Evolutionary conservation across 1,140 invertebrate species (phyloP).

Genomic region (Antheraea pernyi): DNA sequence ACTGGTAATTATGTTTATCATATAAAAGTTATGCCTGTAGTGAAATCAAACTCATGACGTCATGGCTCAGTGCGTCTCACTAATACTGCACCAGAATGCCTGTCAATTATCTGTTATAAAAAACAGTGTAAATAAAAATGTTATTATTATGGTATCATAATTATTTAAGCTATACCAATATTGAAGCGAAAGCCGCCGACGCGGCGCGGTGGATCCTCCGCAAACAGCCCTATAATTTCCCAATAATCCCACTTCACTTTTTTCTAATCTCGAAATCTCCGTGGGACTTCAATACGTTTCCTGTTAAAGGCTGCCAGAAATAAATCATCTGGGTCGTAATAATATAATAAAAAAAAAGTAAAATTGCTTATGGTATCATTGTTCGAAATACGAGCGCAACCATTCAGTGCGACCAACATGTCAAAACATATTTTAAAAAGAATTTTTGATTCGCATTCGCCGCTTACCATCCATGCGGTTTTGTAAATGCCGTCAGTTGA

Average conservation of each 20-base stretch:
- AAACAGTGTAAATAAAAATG: neutral
- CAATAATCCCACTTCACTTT: slow-evolving; percentile 70
- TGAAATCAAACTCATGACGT: no score
- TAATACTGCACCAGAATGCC: no score
- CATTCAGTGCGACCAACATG: slow-evolving; percentile 52
- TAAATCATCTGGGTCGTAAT: slow-evolving; percentile 48
- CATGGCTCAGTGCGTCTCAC: neutral
- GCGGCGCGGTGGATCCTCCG: slow-evolving; percentile 30
- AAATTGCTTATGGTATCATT: slow-evolving; percentile 72
- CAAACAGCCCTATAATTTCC: slow-evolving; percentile 56
- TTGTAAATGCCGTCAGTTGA: neutral
- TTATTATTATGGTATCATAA: slow-evolving; percentile 29
- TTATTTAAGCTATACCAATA: slow-evolving; percentile 42
- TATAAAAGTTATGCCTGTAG: no score
- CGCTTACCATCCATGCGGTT: neutral
- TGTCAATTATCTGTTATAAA: neutral
- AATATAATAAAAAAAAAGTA: slow-evolving; percentile 31
- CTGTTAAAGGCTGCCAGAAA: slow-evolving; percentile 59
- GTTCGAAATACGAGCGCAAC: slow-evolving; percentile 35
- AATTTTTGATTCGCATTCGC: neutral
- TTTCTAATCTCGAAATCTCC: slow-evolving; percentile 59
- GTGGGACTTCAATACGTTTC: slow-evolving; percentile 72
- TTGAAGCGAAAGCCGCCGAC: slow-evolving; percentile 37
- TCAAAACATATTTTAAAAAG: slow-evolving; percentile 55
- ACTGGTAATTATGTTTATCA: no score